These are phyloP conservation scores for Tyrannus savana DNA, from an alignment of 2,113 vertebrate species.

Conservation along the genomic window DNA sequence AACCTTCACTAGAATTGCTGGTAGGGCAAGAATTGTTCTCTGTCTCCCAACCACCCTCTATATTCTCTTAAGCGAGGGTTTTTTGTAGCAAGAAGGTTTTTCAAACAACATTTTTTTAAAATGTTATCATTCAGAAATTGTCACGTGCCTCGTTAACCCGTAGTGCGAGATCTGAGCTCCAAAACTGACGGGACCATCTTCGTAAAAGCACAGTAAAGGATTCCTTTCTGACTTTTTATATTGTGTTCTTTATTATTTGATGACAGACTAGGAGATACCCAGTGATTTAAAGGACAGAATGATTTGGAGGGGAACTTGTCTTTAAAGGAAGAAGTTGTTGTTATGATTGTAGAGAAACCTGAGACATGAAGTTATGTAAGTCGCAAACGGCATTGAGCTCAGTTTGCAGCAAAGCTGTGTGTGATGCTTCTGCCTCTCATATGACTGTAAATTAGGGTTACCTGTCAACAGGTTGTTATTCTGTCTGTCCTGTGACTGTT, in stretches of 20 bases:
- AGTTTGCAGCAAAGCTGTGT: background rate
- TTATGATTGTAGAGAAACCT: conserved; percentile 6
- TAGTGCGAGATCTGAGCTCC: background rate
- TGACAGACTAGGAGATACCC: conserved; percentile 10
- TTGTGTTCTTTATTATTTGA: background rate
- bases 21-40: background rate
- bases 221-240: background rate
- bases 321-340: background rate
- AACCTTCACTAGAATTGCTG: background rate
- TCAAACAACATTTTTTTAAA: background rate
- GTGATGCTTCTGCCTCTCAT: background rate
- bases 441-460: conserved; percentile 16
- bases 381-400: background rate
- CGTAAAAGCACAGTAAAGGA: background rate
- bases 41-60: rapidly evolving
- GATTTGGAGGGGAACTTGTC: background rate
- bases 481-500: background rate
- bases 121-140: background rate
- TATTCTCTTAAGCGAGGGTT: background rate
- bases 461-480: conserved; percentile 40
- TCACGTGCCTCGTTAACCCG: background rate
- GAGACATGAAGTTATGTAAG: background rate
- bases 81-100: background rate
- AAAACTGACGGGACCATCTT: background rate
- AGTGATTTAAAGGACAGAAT: background rate